A percentile compares a stretch with the other conserved stretches of the same genome.
These are phyloP conservation scores for Amphibalanus amphitrite DNA, from an alignment of 1,140 invertebrate species.

Conservation along the genomic window DNA sequence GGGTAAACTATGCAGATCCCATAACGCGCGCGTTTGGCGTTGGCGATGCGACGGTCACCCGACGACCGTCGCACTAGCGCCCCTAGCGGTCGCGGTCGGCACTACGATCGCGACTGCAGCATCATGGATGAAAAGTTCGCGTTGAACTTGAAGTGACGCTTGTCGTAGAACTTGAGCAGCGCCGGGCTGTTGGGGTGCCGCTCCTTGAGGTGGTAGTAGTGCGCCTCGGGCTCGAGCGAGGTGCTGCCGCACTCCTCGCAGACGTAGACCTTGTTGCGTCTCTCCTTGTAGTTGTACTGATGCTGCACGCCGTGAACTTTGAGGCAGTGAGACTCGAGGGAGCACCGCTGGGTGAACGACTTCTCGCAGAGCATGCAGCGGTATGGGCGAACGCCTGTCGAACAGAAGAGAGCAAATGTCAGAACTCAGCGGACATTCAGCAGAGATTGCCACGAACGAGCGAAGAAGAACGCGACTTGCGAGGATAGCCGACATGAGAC, in stretches of 20 bases:
- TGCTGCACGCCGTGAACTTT: slow-evolving; percentile 96
- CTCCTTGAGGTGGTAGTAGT: slow-evolving; percentile 87
- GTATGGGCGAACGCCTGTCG: slow-evolving; percentile 82
- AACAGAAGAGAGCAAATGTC: neutral
- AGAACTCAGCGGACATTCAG: too few relatives aligned
- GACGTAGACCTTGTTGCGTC: slow-evolving; percentile 93
- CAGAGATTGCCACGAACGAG: too few relatives aligned
- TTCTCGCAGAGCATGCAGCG: slow-evolving; percentile 97
- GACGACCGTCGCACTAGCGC: neutral
- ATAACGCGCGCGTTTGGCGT: neutral
- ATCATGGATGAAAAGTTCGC: slow-evolving; percentile 76
- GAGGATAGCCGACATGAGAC: too few relatives aligned
- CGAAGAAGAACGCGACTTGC: too few relatives aligned
- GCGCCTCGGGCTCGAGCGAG: slow-evolving; percentile 83
- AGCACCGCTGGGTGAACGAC: slow-evolving; percentile 98
- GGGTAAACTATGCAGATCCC: too few relatives aligned
- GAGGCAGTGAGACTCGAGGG: slow-evolving; percentile 90
- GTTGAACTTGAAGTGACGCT: slow-evolving; percentile 95
- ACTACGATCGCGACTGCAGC: slow-evolving; percentile 25
- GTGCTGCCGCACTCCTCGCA: slow-evolving; percentile 99
- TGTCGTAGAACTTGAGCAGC: slow-evolving; percentile 91
- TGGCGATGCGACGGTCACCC: too few relatives aligned
- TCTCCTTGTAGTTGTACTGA: slow-evolving; percentile 92
- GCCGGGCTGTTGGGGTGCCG: slow-evolving; percentile 92
- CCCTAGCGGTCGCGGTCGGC: neutral